Evolutionary conservation across 2,797 vertebrate species (phyloP), one percentile per base, ranked within the genome.

Genomic region (Streptopelia turtur): DNA sequence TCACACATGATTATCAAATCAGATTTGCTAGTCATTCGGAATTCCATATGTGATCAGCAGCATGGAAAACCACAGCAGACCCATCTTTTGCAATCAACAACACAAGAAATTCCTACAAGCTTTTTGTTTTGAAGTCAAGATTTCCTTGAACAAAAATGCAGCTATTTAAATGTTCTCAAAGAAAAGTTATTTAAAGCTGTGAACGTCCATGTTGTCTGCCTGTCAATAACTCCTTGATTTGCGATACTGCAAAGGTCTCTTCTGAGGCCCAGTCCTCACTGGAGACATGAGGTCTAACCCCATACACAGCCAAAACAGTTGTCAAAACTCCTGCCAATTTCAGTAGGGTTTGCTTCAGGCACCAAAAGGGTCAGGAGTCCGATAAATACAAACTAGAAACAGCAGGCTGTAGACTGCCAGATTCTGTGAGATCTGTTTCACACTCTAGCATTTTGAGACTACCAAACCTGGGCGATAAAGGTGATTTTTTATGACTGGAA

Each of bases 31-130:
- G 74, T 81, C 74, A 63, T 61, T 64, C 78, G 72, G 49, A 57
- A 83, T 94, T 77, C 80, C 80, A 59, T 35, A 56, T 84, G 79
- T 33, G 80, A 90, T 63, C 66, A 81, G 63, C 65, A 91, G 47
- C 11, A 14, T 27, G 59, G 70, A 89, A 95, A 94, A 86, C n/a
- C 41, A 78, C 47, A 83, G 56, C 68, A 94, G 47, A 86, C 7
- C 21, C 63, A 91, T 45, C 56, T 91, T 88, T 55, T 81, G 45
- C 72, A 83, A 91, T 83, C 88, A 93, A 61, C 35, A 90, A 78
- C 53, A 68, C 16, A 61, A 13, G 14, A 23, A 28, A 65, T 95
- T 94, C 65, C 61, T 75, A 24, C 50, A 76, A 80, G n/a, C 33
- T 57, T 75, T 74, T 59, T 83, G 56, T 66, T 90, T 87, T 87